phyloP scores from a whole-genome alignment of 1,140 invertebrate genomes.

The Drosophila pachea region DNA sequence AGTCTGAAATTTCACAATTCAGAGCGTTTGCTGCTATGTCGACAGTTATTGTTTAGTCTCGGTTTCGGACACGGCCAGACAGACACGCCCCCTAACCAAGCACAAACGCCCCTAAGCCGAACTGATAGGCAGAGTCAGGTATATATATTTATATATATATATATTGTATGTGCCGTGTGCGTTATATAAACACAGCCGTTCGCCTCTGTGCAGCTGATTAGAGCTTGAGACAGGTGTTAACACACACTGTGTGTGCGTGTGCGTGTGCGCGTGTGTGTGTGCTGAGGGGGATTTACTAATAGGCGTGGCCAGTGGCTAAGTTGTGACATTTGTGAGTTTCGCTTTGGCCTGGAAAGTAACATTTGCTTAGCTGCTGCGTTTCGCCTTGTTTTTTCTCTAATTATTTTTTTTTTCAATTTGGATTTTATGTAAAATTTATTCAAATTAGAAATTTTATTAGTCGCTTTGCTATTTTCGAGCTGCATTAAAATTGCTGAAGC shows the following conservation, averaged over 20 bases:
- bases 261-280: too few species aligned
- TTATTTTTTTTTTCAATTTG: background rate
- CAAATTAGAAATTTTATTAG: slow-evolving; percentile 14
- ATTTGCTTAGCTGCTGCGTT: slow-evolving; percentile 14
- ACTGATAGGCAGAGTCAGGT: background rate
- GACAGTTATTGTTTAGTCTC: slow-evolving; percentile 62
- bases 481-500: slow-evolving; percentile 55
- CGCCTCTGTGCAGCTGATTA: slow-evolving; percentile 60
- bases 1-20: slow-evolving; percentile 59
- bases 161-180: slow-evolving; percentile 16
- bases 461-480: background rate
- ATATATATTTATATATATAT: slow-evolving; percentile 15
- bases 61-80: slow-evolving; percentile 13
- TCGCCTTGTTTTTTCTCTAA: background rate
- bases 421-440: background rate
- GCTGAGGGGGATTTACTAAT: background rate
- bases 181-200: slow-evolving; percentile 67
- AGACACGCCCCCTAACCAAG: background rate
- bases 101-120: background rate
- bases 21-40: slow-evolving; percentile 29
- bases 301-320: slow-evolving; percentile 41
- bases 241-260: too few species aligned
- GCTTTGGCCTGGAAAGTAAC: background rate
- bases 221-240: slow-evolving; percentile 53
- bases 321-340: slow-evolving; percentile 29